Conservation (phyloP, 2,113 vertebrate genomes). For the Prunella fulvescens region DNA sequence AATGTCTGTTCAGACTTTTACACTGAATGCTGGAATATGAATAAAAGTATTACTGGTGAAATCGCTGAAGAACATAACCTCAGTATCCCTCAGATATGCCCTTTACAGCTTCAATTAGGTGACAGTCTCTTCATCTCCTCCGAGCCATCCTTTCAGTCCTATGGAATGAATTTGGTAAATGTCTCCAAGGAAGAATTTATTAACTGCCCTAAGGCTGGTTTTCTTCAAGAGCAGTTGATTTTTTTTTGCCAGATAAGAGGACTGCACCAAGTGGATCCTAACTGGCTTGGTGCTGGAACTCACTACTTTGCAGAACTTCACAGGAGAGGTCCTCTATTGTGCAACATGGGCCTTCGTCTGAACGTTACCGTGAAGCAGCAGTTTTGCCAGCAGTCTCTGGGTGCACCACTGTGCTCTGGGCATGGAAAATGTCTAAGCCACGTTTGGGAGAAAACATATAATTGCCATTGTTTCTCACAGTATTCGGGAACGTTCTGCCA, state of each 20-base stretch:
- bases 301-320: constrained; percentile 79
- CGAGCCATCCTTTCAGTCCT: constrained; percentile 67
- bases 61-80: not conserved
- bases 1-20: constrained; percentile 69
- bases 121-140: constrained; percentile 77
- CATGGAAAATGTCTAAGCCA: constrained; percentile 77
- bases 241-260: constrained; percentile 68
- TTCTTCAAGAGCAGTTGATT: constrained; percentile 62
- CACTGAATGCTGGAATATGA: constrained; percentile 72
- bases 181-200: constrained; percentile 77
- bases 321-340: constrained; percentile 61
- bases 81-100: constrained; percentile 78
- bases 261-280: constrained; percentile 66
- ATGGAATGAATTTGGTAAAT: constrained; percentile 77
- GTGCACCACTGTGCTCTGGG: constrained; percentile 75
- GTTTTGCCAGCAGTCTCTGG: constrained; percentile 69
- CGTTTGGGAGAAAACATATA: constrained; percentile 70
- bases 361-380: constrained; percentile 78
- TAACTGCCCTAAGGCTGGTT: constrained; percentile 62
- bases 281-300: constrained; percentile 74
- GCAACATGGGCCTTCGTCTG: constrained; percentile 76
- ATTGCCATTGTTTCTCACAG: constrained; percentile 72
- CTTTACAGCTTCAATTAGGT: constrained; percentile 80
- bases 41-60: not conserved
- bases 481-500: constrained; percentile 82